Percentiles rank a stretch among this genome's conserved stretches.
Conservation (phyloP, 2,797 vertebrate species). For the Ficedula albicollis region DNA sequence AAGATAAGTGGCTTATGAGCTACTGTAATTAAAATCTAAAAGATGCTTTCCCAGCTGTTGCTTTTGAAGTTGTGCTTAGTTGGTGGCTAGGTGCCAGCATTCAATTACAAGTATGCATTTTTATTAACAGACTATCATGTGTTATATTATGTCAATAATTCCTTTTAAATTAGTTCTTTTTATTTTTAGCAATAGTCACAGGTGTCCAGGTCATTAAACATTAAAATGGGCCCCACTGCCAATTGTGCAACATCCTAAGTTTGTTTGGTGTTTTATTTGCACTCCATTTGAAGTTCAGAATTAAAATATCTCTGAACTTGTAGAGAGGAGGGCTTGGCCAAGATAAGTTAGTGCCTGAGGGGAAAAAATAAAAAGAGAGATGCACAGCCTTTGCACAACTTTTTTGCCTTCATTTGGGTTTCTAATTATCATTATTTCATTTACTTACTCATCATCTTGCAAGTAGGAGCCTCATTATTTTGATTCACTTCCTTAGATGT, state of each 20-base stretch:
- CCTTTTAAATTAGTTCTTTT: slow-evolving; percentile 67
- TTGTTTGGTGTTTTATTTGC: slow-evolving; percentile 48
- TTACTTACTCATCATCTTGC: background rate
- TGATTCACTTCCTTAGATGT: background rate
- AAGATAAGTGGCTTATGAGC: slow-evolving; percentile 66
- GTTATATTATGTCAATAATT: slow-evolving; percentile 72
- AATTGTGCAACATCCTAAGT: slow-evolving; percentile 16
- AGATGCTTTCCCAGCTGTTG: slow-evolving; percentile 77
- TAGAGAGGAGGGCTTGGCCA: slow-evolving; percentile 19
- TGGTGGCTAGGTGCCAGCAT: slow-evolving; percentile 74
- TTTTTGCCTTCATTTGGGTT: slow-evolving; percentile 3
- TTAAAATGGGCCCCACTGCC: slow-evolving; percentile 49
- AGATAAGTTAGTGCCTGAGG: slow-evolving; percentile 24
- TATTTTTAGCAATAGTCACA: slow-evolving; percentile 41
- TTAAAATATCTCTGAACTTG: slow-evolving; percentile 46
- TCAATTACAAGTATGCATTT: slow-evolving; percentile 78
- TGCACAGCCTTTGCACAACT: background rate
- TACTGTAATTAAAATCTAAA: slow-evolving; percentile 78
- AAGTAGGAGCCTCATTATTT: slow-evolving; percentile 13
- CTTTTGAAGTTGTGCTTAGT: slow-evolving; percentile 77
- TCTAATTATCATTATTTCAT: slow-evolving; percentile 7
- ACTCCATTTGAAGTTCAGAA: slow-evolving; percentile 54
- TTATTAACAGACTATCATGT: slow-evolving; percentile 71
- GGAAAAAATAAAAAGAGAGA: background rate
- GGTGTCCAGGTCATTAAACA: slow-evolving; percentile 60